Percentiles rank a stretch among this genome's conserved stretches.
Conservation (phyloP, 2,797 vertebrate genomes). For the Tamandua tetradactyla region DNA sequence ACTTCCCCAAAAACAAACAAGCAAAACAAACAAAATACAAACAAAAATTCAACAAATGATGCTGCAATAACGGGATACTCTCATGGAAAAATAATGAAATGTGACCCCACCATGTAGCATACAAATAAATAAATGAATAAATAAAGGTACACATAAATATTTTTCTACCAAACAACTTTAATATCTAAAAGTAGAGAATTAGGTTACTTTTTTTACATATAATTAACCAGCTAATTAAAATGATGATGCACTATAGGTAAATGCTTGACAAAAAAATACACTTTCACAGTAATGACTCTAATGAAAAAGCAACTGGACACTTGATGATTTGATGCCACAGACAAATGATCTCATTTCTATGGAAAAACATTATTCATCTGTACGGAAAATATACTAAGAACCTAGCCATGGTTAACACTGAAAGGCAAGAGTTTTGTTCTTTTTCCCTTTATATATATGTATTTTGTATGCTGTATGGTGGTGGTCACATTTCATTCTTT, state of each 20-base stretch:
- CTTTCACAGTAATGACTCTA: background rate
- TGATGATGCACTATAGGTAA: background rate
- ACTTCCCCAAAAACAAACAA: too few relatives aligned
- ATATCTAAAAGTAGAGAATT: background rate
- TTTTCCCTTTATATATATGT: background rate
- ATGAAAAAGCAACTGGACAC: background rate
- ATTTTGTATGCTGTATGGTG: too few relatives aligned
- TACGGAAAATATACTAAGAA: background rate
- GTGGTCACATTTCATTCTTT: too few relatives aligned
- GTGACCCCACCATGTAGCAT: too few relatives aligned
- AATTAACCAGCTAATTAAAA: conserved; percentile 2
- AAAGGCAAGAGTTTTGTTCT: background rate
- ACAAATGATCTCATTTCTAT: background rate
- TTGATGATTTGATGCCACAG: background rate
- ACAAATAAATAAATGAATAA: too few relatives aligned
- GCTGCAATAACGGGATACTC: too few relatives aligned
- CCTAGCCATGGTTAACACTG: background rate
- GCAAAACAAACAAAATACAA: too few relatives aligned
- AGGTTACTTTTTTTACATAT: background rate
- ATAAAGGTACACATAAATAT: background rate
- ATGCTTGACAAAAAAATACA: background rate
- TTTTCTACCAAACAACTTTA: background rate
- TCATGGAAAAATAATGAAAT: too few relatives aligned
- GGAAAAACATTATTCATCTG: background rate
- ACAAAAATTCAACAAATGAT: too few relatives aligned